Evolutionary conservation across 2,888 invertebrate species (phyloP).

Genomic region (Sipha maydis): DNA sequence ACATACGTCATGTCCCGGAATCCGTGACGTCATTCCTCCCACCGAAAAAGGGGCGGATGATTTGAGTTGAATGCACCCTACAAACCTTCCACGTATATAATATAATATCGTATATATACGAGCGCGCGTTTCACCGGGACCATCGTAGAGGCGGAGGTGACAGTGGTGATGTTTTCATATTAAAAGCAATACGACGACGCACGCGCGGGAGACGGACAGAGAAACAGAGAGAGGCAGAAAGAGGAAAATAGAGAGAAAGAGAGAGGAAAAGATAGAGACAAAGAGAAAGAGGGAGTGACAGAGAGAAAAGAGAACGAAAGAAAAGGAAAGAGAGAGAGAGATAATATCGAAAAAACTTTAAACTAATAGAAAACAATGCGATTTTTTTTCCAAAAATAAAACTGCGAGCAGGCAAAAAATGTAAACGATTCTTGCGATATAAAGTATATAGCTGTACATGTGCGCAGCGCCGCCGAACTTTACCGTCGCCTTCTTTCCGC

Average conservation of each 20-base stretch:
- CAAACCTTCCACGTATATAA: conserved; percentile 41
- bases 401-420: not conserved
- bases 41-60: conserved; percentile 59
- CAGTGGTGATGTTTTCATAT: conserved; percentile 20
- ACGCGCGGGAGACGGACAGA: not conserved
- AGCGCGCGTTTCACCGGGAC: not conserved
- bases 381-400: not conserved
- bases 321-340: not conserved
- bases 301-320: no score
- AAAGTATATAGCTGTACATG: not conserved
- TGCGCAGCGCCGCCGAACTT: not conserved
- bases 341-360: conserved; percentile 34
- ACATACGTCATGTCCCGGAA: conserved; percentile 60
- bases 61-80: conserved; percentile 57
- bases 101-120: conserved; percentile 20
- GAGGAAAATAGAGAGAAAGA: no score
- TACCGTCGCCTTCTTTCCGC: not conserved
- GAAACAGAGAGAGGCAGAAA: no score
- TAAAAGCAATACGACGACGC: conserved; percentile 10
- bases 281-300: no score
- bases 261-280: no score
- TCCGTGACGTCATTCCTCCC: conserved; percentile 59
- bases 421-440: not conserved
- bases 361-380: conserved; percentile 25
- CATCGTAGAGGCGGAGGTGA: not conserved